phyloP scores from a whole-genome alignment of 2,113 vertebrate genomes.

The Otolemur garnettii region DNA sequence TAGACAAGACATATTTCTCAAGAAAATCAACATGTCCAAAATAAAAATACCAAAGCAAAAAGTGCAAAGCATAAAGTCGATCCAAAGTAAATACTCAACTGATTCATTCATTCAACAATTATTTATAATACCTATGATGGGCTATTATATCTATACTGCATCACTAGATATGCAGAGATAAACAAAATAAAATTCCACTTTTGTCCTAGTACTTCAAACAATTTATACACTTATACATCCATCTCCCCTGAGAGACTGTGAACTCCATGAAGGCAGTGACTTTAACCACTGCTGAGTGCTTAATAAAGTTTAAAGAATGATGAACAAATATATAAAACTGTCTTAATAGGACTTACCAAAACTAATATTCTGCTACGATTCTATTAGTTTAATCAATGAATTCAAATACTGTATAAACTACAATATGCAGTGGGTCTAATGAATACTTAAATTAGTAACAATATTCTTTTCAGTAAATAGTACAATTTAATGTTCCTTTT shows the following conservation, averaged over 20 bases:
- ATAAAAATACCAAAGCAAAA: slow-evolving; percentile 31
- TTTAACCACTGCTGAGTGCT: not conserved
- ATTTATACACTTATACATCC: not conserved
- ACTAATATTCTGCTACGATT: slow-evolving; percentile 19
- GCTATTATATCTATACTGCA: not conserved
- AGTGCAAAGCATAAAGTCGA: not conserved
- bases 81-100: slow-evolving; percentile 51
- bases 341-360: slow-evolving; percentile 44
- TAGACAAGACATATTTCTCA: not conserved
- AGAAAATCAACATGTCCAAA: slow-evolving; percentile 2
- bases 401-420: not conserved
- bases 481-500: not conserved
- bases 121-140: not conserved
- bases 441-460: slow-evolving; percentile 49
- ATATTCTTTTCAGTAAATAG: slow-evolving; percentile 46
- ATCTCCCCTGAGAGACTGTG: not conserved
- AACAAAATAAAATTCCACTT: slow-evolving; percentile 40
- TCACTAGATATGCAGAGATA: not conserved
- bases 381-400: slow-evolving; percentile 6
- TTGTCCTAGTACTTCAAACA: slow-evolving; percentile 54
- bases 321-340: not conserved
- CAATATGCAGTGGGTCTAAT: not conserved
- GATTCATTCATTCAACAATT: slow-evolving; percentile 34
- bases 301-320: slow-evolving; percentile 8
- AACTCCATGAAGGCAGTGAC: not conserved